Conservation (phyloP, 2,888 invertebrate species). For the Cataglyphis altisquamis region DNA sequence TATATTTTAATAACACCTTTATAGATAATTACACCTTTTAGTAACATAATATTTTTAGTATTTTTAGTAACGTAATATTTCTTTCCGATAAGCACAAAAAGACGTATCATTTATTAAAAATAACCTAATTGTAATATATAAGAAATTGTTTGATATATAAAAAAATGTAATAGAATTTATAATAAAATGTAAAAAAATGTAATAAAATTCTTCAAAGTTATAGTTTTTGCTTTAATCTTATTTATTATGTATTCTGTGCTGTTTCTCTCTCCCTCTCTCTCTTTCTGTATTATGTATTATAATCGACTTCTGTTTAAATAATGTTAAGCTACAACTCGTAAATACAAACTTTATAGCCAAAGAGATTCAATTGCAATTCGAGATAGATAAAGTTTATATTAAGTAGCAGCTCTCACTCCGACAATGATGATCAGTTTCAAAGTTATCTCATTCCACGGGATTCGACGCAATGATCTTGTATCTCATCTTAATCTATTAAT, state of each 20-base stretch:
- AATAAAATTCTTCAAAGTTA: background rate
- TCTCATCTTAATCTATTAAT: constrained; percentile 45
- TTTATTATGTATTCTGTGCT: background rate
- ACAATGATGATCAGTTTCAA: constrained; percentile 23
- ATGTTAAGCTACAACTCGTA: background rate
- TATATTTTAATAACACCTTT: too few species aligned
- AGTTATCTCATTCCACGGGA: constrained; percentile 17
- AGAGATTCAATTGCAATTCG: constrained; percentile 4
- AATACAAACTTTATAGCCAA: background rate
- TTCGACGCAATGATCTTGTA: constrained; percentile 17
- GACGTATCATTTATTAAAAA: constrained; percentile 8
- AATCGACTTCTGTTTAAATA: background rate
- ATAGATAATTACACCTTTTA: too few species aligned
- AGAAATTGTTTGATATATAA: background rate
- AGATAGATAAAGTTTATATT: constrained; percentile 18
- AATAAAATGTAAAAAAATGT: background rate
- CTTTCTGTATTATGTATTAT: background rate
- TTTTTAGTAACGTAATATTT: too few species aligned
- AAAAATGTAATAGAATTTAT: too few species aligned
- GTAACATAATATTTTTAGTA: too few species aligned
- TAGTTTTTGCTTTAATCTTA: background rate
- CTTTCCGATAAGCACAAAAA: background rate
- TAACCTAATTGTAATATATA: background rate
- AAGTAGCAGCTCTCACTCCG: constrained; percentile 16
- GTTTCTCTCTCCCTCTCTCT: background rate